Conservation (phyloP, 2,888 invertebrate species). For the Pachydiplax longipennis region DNA sequence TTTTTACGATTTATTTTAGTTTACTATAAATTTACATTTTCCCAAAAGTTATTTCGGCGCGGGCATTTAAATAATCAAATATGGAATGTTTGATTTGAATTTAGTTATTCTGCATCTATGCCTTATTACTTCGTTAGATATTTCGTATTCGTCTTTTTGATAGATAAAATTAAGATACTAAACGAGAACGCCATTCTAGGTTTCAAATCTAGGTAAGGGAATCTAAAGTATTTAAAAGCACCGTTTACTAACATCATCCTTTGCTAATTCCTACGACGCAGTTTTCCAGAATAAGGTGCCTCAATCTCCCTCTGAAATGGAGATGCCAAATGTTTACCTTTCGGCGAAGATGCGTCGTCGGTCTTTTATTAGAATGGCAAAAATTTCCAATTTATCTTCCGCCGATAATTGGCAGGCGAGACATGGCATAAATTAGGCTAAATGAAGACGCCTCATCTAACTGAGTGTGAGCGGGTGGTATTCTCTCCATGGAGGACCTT, state of each 20-base stretch:
- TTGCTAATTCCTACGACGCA: background rate
- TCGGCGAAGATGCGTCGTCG: background rate
- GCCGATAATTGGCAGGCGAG: background rate
- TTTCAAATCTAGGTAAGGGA: too few relatives aligned
- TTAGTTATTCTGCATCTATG: too few relatives aligned
- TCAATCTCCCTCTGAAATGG: background rate
- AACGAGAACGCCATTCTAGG: too few relatives aligned
- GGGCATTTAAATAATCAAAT: too few relatives aligned
- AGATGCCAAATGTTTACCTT: background rate
- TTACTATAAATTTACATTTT: too few relatives aligned
- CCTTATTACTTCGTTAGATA: too few relatives aligned
- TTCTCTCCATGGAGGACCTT: background rate
- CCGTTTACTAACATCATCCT: background rate
- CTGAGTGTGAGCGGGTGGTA: background rate
- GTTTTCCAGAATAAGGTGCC: background rate
- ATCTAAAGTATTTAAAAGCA: background rate
- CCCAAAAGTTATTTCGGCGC: too few relatives aligned
- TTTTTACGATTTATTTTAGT: too few relatives aligned
- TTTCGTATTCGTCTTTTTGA: too few relatives aligned
- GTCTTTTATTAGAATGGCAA: background rate
- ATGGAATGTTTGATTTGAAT: too few relatives aligned
- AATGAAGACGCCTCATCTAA: background rate
- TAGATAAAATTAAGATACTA: too few relatives aligned
- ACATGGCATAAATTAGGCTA: slow-evolving; percentile 15
- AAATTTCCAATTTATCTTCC: background rate